Base-by-base conservation (phyloP, 2,888 invertebrate genomes). In the Drosophila peninsularis region DNA sequence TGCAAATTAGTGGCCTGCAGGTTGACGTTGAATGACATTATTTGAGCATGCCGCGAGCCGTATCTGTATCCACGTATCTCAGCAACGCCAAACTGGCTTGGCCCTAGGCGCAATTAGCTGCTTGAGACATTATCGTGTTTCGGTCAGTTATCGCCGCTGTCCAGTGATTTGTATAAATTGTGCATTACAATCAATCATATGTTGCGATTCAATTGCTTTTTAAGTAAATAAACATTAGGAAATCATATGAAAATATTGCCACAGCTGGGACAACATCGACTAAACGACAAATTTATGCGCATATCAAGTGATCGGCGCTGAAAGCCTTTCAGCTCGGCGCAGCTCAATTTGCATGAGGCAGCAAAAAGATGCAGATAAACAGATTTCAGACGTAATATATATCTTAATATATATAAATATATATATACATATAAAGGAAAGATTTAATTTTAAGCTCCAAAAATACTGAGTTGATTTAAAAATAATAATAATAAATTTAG, bases 11-110 rank as follows among this genome's bases (percentile, higher is more conserved):
- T 76, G 55, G 88, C 86, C 88, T 71, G 88, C 88, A 89, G 85
- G 85, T 86, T 89, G 83, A 80, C 83, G 74, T 75, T 87, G 85
- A 88, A 78, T 88, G 88, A 86, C 86, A 88, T 73, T 85, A 85
- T 84, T 74, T 75, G 58, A 32, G 55, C 49, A n/a, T 24, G 56
- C 60, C 42, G 19, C 72, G 42, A 37, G 19, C 39, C 47, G 34
- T 61, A 58, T 61, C 50, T 54, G 36, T 17, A 47, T 11, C 21
- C n/a, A 24, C 30, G 10, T 45, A 42, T 62, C 39, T 30, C 9
- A n/a, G 6, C 6, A 11, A 6, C 14, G 24, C 13, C 10, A 21
- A 37, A 63, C 52, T 32, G 55, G 39, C 24, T 10, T 11, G 21
- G 61, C 62, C 75, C 78, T 56, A 53, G 44, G 73, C 63, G 75